phyloP scores from a whole-genome alignment of 2,888 invertebrate genomes.

The Aquatica leii region DNA sequence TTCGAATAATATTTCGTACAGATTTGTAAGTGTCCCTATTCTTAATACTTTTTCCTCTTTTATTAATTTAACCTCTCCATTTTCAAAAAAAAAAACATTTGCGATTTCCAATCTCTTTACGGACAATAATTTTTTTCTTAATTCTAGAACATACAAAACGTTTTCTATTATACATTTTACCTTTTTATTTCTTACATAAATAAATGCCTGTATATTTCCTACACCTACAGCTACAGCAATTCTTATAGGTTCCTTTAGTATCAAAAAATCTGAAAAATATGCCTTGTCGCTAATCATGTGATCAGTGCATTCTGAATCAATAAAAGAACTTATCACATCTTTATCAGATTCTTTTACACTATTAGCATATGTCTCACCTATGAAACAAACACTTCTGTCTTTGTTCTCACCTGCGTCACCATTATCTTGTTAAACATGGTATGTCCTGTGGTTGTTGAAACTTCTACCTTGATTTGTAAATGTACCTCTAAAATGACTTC shows the following conservation, averaged over 20 bases:
- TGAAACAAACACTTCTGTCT: not conserved
- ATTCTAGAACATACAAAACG: not conserved
- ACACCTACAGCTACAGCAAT: not conserved
- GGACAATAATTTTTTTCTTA: slow-evolving; percentile 9
- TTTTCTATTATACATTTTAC: not conserved
- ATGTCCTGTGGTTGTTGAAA: no score
- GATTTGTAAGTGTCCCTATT: slow-evolving; percentile 24
- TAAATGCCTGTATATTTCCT: not conserved
- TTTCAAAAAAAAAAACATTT: slow-evolving; percentile 4
- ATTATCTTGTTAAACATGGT: not conserved
- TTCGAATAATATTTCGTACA: slow-evolving; percentile 39
- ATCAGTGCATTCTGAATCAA: slow-evolving; percentile 7
- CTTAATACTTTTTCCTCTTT: slow-evolving; percentile 16
- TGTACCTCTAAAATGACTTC: not conserved
- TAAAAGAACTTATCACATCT: not conserved
- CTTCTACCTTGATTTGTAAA: no score
- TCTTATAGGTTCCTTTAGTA: slow-evolving; percentile 3
- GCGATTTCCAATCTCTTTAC: slow-evolving; percentile 9
- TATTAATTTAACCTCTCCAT: not conserved
- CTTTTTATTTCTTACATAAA: not conserved
- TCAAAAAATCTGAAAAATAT: not conserved
- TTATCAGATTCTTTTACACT: not conserved
- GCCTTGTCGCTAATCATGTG: not conserved
- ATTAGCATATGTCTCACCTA: not conserved
- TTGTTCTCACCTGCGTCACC: not conserved